Evolutionary conservation across 2,888 invertebrate genomes (phyloP), one percentile per base, ranked within the genome.

Genomic region (Pheosia tremula): DNA sequence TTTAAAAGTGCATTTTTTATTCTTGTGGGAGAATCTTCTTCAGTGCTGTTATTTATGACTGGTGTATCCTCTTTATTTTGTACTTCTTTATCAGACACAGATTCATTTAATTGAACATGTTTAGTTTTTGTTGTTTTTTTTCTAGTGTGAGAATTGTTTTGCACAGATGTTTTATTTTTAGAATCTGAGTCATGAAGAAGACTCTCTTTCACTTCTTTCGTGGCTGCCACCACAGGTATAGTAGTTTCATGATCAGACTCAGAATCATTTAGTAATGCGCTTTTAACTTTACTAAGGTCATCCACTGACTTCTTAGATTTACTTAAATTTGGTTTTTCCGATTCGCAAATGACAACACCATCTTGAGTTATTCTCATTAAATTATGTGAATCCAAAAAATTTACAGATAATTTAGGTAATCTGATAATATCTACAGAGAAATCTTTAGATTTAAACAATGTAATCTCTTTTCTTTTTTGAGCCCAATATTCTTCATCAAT

Each of bases 361-460:
- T 74, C 71, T 65, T 82, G 75, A 56, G 67, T 80, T 55, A 93
- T 83, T 77, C 63, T 88, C 61, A 71, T 84, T 9, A 93, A 76
- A 49, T 82, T 75, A 68, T 88, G 66, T 49, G 60, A 58, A 7
- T 70, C 62, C 61, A 93, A 75, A 77, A 85, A 90, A 3, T 70
- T 60, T 43, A 64, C 50, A 61, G 80, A 78, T 41, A 89, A 75
- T 67, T 78, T 68, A 24, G 90, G 89, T 61, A 92, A 67, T 61
- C 78, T 84, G 54, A 56, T 68, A 24, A 91, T 54, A 60, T 80
- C 78, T 58, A 93, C 76, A 58, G 61, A 37, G 77, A 89, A 88
- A 3, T 75, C 62, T 75, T 88, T 91, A 4, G 88, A 66, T 71
- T 84, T 83, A 70, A 93, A 93, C 13, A 69, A 68, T 56, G 71